Evolutionary conservation across 1,140 invertebrate species (phyloP), one percentile per base, ranked within the genome.

Genomic region (Conus betulinus): DNA sequence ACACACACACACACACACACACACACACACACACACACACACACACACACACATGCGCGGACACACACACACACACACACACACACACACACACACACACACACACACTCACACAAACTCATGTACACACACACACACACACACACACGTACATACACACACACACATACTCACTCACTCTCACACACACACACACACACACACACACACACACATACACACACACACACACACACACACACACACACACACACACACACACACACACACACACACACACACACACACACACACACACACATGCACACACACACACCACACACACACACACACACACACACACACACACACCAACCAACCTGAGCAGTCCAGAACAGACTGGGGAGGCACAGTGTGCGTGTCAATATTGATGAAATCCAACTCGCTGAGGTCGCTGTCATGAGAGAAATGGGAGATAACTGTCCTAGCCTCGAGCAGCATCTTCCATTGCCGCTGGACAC

Each of bases 301-400:
- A 23, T 5, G 4, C 10, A 78, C 27, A n/a, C 23, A 3, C 8
- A 78, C 60, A 63, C 0, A 11, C 17, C 60, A 20, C 60, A 63
- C 60, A 20, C 60, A 63, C 60, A 78, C 78, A 39, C 25, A 6
- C 27, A 10, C 78, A 39, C 67, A 79, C 78, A 51, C 74, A 81
- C 67, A 39, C 25, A 53, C 74, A 86, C 53, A 55, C 55, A 78
- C 52, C 25, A 84, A 81, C 8, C 88, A 91, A 94, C 96, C 96
- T 89, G 96, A 96, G 92, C 97, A 96, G 13, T 96, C 96, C n/a
- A 97, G 92, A 74, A 97, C 96, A 87, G 88, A 94, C 76, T 87
- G 84, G 88, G 90, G 90, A 79, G 92, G 94, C 17, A 93, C 81
- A 63, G 87, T 89, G 13, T 87, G 67, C 13, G 90, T 89, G 90